Evolutionary conservation across 2,113 vertebrate genomes (phyloP).

Genomic region (Talpa occidentalis): DNA sequence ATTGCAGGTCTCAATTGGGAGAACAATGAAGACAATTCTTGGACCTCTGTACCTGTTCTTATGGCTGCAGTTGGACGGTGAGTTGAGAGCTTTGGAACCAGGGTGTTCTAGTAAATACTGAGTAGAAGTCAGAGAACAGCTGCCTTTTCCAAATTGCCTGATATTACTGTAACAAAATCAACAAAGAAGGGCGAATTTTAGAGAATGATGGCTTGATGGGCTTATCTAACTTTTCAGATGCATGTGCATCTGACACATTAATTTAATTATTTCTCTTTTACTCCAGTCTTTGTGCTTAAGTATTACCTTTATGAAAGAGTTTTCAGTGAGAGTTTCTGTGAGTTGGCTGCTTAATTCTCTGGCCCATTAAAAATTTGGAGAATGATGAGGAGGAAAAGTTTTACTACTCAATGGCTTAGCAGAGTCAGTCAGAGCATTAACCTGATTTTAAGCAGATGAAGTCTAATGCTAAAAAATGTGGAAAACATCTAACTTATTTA

Average conservation of each 20-base stretch:
- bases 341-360: neutral
- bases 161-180: neutral
- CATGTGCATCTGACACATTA: neutral
- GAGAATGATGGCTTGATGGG: neutral
- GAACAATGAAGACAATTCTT: neutral
- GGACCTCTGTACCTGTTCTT: constrained; percentile 2
- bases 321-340: neutral
- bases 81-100: neutral
- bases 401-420: neutral
- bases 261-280: neutral
- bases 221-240: neutral
- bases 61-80: constrained; percentile 54
- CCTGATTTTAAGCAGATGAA: neutral
- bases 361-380: neutral
- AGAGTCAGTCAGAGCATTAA: neutral
- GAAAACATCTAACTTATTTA: neutral
- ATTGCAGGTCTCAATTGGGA: neutral
- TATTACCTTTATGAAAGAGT: neutral
- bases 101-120: neutral
- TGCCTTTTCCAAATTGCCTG: neutral
- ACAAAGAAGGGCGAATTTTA: neutral
- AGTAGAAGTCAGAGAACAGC: neutral
- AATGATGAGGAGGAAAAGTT: neutral
- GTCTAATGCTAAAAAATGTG: neutral
- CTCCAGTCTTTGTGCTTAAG: neutral